Conservation (phyloP, 2,113 vertebrate species). For the Heterochromis multidens region DNA sequence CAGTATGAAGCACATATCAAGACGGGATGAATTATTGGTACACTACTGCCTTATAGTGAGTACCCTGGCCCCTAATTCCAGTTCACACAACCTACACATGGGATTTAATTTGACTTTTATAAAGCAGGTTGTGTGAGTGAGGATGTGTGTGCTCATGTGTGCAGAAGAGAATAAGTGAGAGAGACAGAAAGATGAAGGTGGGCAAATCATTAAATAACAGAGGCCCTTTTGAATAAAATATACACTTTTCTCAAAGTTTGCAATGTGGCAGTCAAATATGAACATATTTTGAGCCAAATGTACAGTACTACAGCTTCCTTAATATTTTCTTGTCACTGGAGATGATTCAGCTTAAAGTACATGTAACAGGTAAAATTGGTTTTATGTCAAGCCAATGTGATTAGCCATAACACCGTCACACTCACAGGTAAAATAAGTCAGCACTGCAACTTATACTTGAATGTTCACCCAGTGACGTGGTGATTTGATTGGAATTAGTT, state of each 20-base stretch:
- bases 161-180: constrained; percentile 40
- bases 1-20: constrained; percentile 80
- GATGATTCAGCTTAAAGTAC: constrained; percentile 1
- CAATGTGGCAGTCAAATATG: neutral
- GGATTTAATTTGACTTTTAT: neutral
- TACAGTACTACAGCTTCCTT: neutral
- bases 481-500: constrained; percentile 82
- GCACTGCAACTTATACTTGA: constrained; percentile 80
- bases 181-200: constrained; percentile 34
- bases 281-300: neutral
- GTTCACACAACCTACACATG: neutral
- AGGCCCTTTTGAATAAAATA: neutral
- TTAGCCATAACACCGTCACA: neutral
- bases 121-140: neutral
- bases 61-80: neutral
- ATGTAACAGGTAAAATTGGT: neutral
- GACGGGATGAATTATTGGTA: constrained; percentile 75
- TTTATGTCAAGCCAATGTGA: neutral
- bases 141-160: neutral
- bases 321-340: neutral
- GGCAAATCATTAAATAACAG: neutral
- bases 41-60: neutral
- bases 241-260: neutral
- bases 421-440: neutral
- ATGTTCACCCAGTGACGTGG: constrained; percentile 91